Conservation (phyloP, 2,888 invertebrate species). For the Linyphia triangularis region DNA sequence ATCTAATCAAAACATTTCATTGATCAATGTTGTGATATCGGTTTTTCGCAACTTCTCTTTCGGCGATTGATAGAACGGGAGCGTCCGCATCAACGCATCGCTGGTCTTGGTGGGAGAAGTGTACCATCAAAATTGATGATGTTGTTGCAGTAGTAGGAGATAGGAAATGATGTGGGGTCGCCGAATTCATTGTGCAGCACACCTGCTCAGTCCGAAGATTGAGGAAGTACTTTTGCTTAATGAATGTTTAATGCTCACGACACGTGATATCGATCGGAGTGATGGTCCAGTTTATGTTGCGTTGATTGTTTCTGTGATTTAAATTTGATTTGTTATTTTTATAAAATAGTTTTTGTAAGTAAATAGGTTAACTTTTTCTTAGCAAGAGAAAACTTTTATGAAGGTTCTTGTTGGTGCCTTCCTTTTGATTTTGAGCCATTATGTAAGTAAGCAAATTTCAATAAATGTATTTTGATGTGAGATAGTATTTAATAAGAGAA, state of each 20-base stretch:
- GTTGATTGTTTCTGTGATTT: not conserved
- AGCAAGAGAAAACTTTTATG: too few species aligned
- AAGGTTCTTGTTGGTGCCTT: too few species aligned
- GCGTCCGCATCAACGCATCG: not conserved
- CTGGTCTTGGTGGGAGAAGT: not conserved
- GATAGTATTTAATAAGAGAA: too few species aligned
- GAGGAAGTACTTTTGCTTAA: slow-evolving; percentile 47
- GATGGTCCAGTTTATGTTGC: not conserved
- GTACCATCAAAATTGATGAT: not conserved
- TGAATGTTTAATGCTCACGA: slow-evolving; percentile 39
- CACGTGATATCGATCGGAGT: slow-evolving; percentile 40
- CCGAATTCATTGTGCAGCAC: slow-evolving; percentile 8
- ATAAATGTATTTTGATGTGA: too few species aligned
- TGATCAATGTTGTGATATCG: not conserved
- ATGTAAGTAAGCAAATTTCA: too few species aligned
- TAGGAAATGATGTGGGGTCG: slow-evolving; percentile 5
- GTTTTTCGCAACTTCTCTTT: too few species aligned
- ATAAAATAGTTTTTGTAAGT: too few species aligned
- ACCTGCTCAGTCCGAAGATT: slow-evolving; percentile 30
- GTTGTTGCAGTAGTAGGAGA: not conserved
- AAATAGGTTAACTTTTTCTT: too few species aligned
- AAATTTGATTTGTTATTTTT: too few species aligned
- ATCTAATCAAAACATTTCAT: not conserved
- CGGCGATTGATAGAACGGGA: not conserved
- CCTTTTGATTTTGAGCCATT: too few species aligned